Base-by-base conservation (phyloP, 2,113 vertebrate species). In the Synchiropus splendidus region DNA sequence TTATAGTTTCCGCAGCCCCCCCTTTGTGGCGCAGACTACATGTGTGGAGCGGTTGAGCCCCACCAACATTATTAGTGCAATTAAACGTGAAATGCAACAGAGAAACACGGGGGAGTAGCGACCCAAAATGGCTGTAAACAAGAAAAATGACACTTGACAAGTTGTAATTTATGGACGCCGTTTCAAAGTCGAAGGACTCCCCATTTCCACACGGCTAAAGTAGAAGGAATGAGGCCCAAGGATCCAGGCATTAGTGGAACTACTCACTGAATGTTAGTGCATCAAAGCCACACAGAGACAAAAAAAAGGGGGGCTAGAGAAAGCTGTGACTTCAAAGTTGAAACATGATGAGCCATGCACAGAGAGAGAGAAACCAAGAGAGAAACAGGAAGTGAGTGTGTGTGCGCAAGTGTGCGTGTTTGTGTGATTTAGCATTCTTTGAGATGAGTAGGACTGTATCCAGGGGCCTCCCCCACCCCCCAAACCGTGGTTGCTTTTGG, bases 71-170 rank as follows among this genome's bases (percentile, higher is more conserved):
- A 78, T 74, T 83, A 74, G 68, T 60, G 76, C 80, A 81, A 83
- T 85, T 85, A 85, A 84, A 86, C 48, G 78, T 71, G 75, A 81
- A 86, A 83, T 69, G 70, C 72, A 73, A 64, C 64, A 57, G 59
- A 71, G 70, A 57, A 82, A 68, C 72, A 75, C 9, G 56, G 66
- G 67, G 62, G 69, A 75, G 62, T 48, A 54, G 57, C 68, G 67
- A 63, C 80, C 73, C 75, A 75, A 81, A 83, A 81, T 74, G 81
- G 78, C 68, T 80, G 81, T 84, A 85, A 87, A 87, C 80, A 83
- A 80, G 79, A 54, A 78, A 83, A 83, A 83, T 79, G 78, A 83
- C 83, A 82, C 74, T 76, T 85, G 84, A 85, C 81, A 84, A 83
- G 77, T 85, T 85, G 81, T 84, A 83, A 84, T 84, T 85, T 80